Evolutionary conservation across 2,113 vertebrate species (phyloP), one percentile per base, ranked within the genome.

Genomic region (Prinia subflava): DNA sequence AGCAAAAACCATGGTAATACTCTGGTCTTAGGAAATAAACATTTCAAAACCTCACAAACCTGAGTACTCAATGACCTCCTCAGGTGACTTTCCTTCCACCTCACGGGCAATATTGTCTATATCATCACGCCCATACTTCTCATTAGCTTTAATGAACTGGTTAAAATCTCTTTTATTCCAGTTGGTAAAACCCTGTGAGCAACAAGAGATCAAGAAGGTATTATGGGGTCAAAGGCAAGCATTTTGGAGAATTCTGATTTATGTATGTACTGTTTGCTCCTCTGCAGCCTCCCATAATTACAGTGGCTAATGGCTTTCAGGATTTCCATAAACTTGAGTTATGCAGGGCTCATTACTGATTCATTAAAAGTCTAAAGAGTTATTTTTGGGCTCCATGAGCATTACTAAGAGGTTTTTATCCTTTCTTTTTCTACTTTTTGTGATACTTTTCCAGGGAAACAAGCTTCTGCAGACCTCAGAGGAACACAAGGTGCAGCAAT

Each of bases 101-200:
- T 99, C 98, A 57, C 98, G 98, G 75, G 98, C 98, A 93, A 99
- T 98, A 71, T 98, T 99, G 96, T 99, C 98, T 93, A 98, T 98
- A 88, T 99, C 99, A 49, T 99, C 99, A 87, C 99, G 98, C 44
- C 99, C 98, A 2, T 98, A 99, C 79, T 99, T 99, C 94, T 99
- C 99, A 97, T 99, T 99, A 46, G 98, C 99, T 98, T 99, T 99
- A 97, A 99, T 98, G 91, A 99, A 99, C 94, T 99, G 99, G 93
- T 99, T 99, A 96, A 99, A 99, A 95, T 99, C 98, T 90, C 98
- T 97, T 92, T 99, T 99, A 96, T 98, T 99, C 98, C 99, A 99
- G 95, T 98, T 98, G 71, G 98, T 99, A 95, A 99, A 99, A 77
- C 98, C 99, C 99, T 99, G 94, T 44, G 71, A 90, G 84, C 46